phyloP scores from a whole-genome alignment of 2,797 vertebrate species.

The Argyrosomus regius region DNA sequence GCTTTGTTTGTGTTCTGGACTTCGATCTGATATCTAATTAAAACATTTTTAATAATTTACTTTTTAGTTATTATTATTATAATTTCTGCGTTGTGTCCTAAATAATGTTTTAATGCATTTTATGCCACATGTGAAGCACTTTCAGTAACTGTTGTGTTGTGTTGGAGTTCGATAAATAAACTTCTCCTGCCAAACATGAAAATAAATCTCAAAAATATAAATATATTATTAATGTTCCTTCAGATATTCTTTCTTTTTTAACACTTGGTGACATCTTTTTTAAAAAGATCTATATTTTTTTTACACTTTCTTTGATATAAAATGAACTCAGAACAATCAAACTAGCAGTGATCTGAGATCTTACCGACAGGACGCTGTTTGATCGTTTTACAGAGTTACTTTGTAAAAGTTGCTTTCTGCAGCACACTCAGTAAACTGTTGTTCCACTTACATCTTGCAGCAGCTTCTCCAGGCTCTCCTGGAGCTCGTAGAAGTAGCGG shows the following conservation, averaged over 20 bases:
- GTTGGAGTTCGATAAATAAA: background rate
- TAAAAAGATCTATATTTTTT: background rate
- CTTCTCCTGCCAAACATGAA: background rate
- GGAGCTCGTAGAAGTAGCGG: conserved; percentile 97
- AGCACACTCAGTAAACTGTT: conserved; percentile 2
- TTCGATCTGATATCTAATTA: no score
- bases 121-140: background rate
- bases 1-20: no score
- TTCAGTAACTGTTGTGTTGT: background rate
- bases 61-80: background rate
- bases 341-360: background rate
- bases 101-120: background rate
- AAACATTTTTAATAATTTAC: background rate
- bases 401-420: background rate
- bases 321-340: background rate
- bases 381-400: no score
- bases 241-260: no score
- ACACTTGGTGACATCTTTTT: no score
- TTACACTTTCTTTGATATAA: background rate
- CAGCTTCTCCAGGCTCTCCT: conserved; percentile 97
- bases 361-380: background rate
- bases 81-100: background rate
- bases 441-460: conserved; percentile 89
- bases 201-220: no score
- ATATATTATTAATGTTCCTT: no score